Percentiles rank a stretch among this genome's conserved stretches.
Evolutionary conservation across 2,888 invertebrate genomes (phyloP).

Genomic region (Caenorhabditis sinica): DNA sequence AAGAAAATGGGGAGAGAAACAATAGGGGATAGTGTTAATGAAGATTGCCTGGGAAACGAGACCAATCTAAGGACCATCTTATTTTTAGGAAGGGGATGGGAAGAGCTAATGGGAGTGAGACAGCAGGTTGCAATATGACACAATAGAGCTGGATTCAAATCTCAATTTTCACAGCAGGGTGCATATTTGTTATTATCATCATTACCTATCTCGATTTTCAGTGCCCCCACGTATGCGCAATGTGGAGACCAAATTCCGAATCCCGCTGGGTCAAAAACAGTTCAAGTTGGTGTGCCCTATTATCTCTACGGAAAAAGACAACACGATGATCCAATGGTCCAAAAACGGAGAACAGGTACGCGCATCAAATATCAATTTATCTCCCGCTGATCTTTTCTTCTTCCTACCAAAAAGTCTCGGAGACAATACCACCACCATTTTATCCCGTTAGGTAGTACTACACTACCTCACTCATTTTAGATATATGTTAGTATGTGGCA

Average conservation of each 20-base stretch:
- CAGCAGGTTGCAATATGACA: constrained; percentile 41
- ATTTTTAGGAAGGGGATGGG: too few relatives aligned
- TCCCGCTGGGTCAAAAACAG: constrained; percentile 78
- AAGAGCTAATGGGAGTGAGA: not conserved
- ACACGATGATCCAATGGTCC: constrained; percentile 80
- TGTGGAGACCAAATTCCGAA: constrained; percentile 77
- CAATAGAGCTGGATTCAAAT: constrained; percentile 28
- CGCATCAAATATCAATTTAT: constrained; percentile 26
- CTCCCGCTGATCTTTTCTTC: constrained; percentile 12
- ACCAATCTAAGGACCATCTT: constrained; percentile 10
- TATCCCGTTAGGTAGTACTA: constrained; percentile 49
- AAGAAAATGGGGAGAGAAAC: not conserved
- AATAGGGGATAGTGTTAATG: constrained; percentile 35
- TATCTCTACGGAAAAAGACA: constrained; percentile 72
- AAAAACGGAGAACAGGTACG: constrained; percentile 80
- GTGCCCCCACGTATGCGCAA: constrained; percentile 78
- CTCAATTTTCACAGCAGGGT: constrained; percentile 54
- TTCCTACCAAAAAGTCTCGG: too few relatives aligned
- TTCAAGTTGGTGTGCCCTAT: constrained; percentile 81
- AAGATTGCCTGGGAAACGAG: not conserved
- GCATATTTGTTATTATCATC: not conserved
- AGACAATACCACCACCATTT: constrained; percentile 30
- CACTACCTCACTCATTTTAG: constrained; percentile 60
- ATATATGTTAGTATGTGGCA: constrained; percentile 67
- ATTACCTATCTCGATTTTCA: constrained; percentile 62